Conservation (phyloP, 2,888 invertebrate species). For the Lissonota sp. region DNA sequence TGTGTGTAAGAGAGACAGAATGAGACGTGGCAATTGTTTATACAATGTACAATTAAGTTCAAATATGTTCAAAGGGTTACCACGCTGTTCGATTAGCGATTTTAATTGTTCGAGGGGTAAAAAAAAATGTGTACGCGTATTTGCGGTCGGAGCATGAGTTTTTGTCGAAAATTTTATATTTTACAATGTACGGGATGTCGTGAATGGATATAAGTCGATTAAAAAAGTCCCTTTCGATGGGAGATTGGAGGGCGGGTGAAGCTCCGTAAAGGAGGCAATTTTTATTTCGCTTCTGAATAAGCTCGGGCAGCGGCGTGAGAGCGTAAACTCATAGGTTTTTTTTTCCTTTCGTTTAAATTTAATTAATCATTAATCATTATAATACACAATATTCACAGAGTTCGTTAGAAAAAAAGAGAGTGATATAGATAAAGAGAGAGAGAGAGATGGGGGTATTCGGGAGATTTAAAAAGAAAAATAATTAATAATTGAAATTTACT, state of each 20-base stretch:
- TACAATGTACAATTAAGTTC: conserved; percentile 82
- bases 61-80: conserved; percentile 78
- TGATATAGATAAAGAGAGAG: conserved; percentile 55
- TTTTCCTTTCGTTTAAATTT: conserved; percentile 76
- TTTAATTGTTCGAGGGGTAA: conserved; percentile 50
- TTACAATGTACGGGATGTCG: conserved; percentile 68
- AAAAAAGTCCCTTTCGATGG: conserved; percentile 57
- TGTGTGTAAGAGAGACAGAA: too few species aligned
- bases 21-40: conserved; percentile 77
- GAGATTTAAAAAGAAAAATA: conserved; percentile 69
- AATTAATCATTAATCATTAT: conserved; percentile 83
- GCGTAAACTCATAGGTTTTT: conserved; percentile 78
- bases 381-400: conserved; percentile 84
- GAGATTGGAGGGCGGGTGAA: conserved; percentile 1
- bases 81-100: conserved; percentile 67
- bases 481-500: conserved; percentile 78
- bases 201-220: conserved; percentile 32
- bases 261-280: conserved; percentile 18
- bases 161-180: conserved; percentile 73
- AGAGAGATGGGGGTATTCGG: conserved; percentile 36
- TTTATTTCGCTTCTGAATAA: conserved; percentile 46
- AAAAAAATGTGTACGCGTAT: conserved; percentile 50
- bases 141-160: conserved; percentile 70
- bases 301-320: conserved; percentile 76
- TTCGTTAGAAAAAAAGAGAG: conserved; percentile 77